Conservation (phyloP, 2,797 vertebrate genomes). For the Sarcophilus harrisii region DNA sequence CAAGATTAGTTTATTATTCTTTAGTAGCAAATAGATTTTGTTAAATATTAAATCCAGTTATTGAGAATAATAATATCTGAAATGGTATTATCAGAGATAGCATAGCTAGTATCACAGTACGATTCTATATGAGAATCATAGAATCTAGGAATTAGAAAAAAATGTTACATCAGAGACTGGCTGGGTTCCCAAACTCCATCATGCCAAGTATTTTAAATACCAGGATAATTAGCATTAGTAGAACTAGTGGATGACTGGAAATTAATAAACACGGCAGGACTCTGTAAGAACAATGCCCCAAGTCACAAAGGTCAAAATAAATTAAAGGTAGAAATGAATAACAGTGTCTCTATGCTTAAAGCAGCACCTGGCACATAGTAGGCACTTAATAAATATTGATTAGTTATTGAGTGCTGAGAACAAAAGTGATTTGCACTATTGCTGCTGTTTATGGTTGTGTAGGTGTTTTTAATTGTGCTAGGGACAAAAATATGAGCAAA, state of each 20-base stretch:
- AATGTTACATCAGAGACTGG: background rate
- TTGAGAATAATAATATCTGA: background rate
- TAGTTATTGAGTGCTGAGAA: background rate
- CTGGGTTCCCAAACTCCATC: background rate
- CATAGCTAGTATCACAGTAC: background rate
- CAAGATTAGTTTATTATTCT: background rate
- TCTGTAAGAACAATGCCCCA: background rate
- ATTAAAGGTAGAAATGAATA: background rate
- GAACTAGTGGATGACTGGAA: background rate
- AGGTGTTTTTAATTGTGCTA: background rate
- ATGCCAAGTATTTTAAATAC: background rate
- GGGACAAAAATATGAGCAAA: background rate
- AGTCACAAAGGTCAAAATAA: background rate
- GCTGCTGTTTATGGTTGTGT: background rate
- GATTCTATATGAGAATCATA: background rate
- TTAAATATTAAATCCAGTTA: background rate
- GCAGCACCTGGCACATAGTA: background rate
- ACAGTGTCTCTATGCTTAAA: background rate
- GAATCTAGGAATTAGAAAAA: background rate
- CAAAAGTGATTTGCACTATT: background rate
- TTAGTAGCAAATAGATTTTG: background rate
- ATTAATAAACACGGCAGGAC: background rate
- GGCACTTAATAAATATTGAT: background rate
- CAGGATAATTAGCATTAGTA: background rate
- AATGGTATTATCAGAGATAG: background rate